Evolutionary conservation across 2,113 vertebrate genomes (phyloP), one percentile per base, ranked within the genome.

Genomic region (Melierax canorus): DNA sequence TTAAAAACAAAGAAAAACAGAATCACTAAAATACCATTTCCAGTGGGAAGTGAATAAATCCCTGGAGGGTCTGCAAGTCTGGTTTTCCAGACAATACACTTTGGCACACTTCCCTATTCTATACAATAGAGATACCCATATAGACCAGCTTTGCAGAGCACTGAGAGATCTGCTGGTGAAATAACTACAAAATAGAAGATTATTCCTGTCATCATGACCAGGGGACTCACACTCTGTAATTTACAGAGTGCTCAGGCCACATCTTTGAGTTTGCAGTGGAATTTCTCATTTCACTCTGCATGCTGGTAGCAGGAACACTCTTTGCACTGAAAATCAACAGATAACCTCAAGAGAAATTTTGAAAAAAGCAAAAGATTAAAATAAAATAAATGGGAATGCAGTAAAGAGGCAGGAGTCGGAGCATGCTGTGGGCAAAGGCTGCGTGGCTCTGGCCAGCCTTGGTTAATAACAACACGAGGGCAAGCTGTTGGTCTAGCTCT

Each of bases 191-290:
- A 86, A 56, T 0, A 53, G 50, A 48, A 51, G 3, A 30, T 62
- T 56, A 56, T 19, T 58, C 66, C 66, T 51, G 34, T 36, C 3
- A 0, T 34, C 32, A n/a, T 6, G 14, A 73, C 27, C 43, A 34
- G 38, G 19, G 22, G 10, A 53, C 55, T 67, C 0, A 0, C 7
- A 50, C 12, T 29, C 48, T 50, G 48, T 23, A 48, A 48, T 48
- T 41, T 51, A 9, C 26, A 17, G 12, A 74, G 17, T 10, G 29
- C 24, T 43, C 56, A 22, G 43, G 50, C 85, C 43, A 55, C 19
- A 7, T 63, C 36, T 86, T 81, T 12, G 41, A 53, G 34, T 21
- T 86, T 7, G 15, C 43, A 64, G 1, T 55, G 34, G 59, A 53
- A 76, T 73, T 88, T 62, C 63, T 92, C 36, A 68, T 79, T 88